phyloP scores from a whole-genome alignment of 2,797 vertebrate species.

The Phrynocephalus vlangalii region DNA sequence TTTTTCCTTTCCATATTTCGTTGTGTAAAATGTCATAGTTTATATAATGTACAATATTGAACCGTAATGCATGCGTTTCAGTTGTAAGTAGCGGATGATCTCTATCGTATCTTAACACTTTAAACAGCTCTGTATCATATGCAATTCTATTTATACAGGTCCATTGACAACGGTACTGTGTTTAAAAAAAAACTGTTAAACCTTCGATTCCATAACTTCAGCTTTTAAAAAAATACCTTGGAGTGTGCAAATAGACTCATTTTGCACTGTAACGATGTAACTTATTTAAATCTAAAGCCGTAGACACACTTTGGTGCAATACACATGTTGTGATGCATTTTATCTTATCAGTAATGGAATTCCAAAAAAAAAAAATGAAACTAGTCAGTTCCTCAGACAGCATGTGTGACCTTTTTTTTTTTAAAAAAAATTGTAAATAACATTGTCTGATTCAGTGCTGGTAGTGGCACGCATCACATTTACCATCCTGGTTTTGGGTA shows the following conservation, averaged over 20 bases:
- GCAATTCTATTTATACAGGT: slow-evolving; percentile 82
- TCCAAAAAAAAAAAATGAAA: slow-evolving; percentile 1
- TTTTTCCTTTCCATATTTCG: slow-evolving; percentile 68
- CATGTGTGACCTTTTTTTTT: slow-evolving; percentile 76
- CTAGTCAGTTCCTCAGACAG: slow-evolving; percentile 67
- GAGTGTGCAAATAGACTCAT: slow-evolving; percentile 77
- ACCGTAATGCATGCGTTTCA: slow-evolving; percentile 81
- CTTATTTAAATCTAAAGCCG: slow-evolving; percentile 82
- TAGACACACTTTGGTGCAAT: slow-evolving; percentile 83
- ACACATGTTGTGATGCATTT: slow-evolving; percentile 78
- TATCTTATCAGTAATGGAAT: slow-evolving; percentile 65
- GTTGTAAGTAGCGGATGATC: slow-evolving; percentile 76
- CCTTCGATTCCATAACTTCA: slow-evolving; percentile 73
- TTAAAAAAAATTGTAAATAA: slow-evolving; percentile 81
- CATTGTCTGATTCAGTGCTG: slow-evolving; percentile 77
- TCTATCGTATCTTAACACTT: slow-evolving; percentile 78
- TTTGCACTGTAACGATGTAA: slow-evolving; percentile 82
- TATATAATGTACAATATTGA: slow-evolving; percentile 76
- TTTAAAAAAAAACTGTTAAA: slow-evolving; percentile 69
- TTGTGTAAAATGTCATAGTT: slow-evolving; percentile 78
- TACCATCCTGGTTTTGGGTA: slow-evolving; percentile 80
- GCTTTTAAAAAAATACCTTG: slow-evolving; percentile 57
- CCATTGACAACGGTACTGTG: slow-evolving; percentile 74
- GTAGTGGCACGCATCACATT: slow-evolving; percentile 75
- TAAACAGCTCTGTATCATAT: slow-evolving; percentile 83